Evolutionary conservation across 2,797 vertebrate species (phyloP), one percentile per base, ranked within the genome.

Genomic region (Crax fasciolata): DNA sequence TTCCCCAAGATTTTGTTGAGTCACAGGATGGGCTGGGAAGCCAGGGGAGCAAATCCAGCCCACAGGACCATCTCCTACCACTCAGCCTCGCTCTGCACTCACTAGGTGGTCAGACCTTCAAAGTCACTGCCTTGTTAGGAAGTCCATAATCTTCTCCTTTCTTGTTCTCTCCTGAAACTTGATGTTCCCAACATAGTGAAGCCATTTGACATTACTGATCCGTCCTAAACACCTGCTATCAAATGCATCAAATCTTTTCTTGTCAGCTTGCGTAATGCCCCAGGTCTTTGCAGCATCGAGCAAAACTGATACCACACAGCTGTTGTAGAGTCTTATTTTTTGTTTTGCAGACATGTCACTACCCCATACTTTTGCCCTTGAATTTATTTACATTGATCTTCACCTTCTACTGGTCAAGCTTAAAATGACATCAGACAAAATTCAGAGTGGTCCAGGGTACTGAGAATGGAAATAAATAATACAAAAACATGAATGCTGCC

Each of bases 281-380:
- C 96, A 94, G 95, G 96, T 97, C 97, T 97, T 96, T 91, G 93
- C 97, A 96, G 94, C 96, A 96, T 96, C 89, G 18, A 96, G 97
- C 95, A 96, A 97, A 98, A 96, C 90, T 97, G 97, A 98, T 85
- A 98, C 97, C 96, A 87, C 96, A 97, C 97, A 98, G 97, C 97
- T 98, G 97, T 97, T 96, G 91, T 90, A 76, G 94, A 96, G 95
- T 15, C 96, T 97, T 97, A 95, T 97, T 97, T 97, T 97, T 97
- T 97, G 96, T 97, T 97, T 97, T 96, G 95, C 51, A 1, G 93
- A 95, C 96, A 95, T 95, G 95, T 96, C 93, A 88, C 94, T 95
- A 54, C 92, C 88, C 95, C 94, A 94, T 81, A 82, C 95, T 97
- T 95, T 96, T 94, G 96, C 96, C 97, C 97, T 97, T 97, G 93